Base-by-base conservation (phyloP, 2,888 invertebrate genomes). In the Polyommatus iphigenia region DNA sequence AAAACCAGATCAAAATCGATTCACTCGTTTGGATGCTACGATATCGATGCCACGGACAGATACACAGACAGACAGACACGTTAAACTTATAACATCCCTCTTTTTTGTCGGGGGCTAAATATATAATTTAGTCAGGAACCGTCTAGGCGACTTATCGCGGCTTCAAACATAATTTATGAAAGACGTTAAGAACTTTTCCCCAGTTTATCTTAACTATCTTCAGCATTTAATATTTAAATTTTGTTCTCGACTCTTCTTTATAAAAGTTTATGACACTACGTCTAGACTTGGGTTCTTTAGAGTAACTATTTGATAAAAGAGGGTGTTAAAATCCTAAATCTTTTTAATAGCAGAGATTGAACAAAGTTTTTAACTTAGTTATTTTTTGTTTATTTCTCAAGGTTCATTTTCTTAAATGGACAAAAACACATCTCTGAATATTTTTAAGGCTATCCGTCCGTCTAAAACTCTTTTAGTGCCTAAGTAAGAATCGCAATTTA, bases 161-260 rank as follows among this genome's bases (percentile, higher is more conserved):
- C 29, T 73, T 73, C 54, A 24, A 75, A 75, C 75, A 75, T 15
- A 75, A 75, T 54, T 75, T 75, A 54, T 75, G 54, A 50, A 75
- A 29, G 54, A 75, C 75, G 24, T 75, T 75, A 41, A 50, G 15
- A 73, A 73, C 24, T 73, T 50, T 50, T 50, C 73, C 24, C 50
- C 15, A 50, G 20, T 73, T 73, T 24, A 50, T 73, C 73, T 50
- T 50, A 50, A 73, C 15, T 50, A 73, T 73, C 73, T 50, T 20
- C 13, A 41, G 46, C 72, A 41, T 73, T 73, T 50, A 73, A 73
- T 50, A 73, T 73, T 73, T 15, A 73, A 73, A 73, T 73, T 73
- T 46, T 73, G 15, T 73, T 13, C 50, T 50, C 46, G 50, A 71
- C 15, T 29, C 24, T 75, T 20, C 54, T 41, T 29, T 24, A 15